Percentiles rank a stretch among this genome's conserved stretches.
phyloP scores from a whole-genome alignment of 2,113 vertebrate genomes.

The Labeo catla region DNA sequence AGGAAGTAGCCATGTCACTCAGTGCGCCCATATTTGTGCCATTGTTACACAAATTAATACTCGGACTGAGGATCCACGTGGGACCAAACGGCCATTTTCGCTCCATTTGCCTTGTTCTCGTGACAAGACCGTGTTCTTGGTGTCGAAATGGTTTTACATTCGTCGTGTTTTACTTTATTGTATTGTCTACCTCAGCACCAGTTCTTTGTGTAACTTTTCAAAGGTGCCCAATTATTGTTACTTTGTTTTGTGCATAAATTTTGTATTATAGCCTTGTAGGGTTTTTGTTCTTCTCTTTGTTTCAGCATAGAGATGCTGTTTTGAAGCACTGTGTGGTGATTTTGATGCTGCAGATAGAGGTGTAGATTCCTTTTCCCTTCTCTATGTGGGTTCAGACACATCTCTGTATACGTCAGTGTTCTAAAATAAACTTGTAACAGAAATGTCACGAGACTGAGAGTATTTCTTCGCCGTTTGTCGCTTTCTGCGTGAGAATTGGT shows the following conservation, averaged over 20 bases:
- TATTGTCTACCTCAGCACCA: slow-evolving; percentile 99
- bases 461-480: slow-evolving; percentile 77
- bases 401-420: slow-evolving; percentile 94
- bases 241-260: slow-evolving; percentile 74
- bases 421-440: slow-evolving; percentile 78
- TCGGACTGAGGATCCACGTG: slow-evolving; percentile 79
- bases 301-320: slow-evolving; percentile 66
- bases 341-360: slow-evolving; percentile 52
- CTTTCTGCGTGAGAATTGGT: slow-evolving; percentile 2
- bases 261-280: slow-evolving; percentile 53
- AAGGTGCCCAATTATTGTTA: slow-evolving; percentile 86
- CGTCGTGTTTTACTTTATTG: slow-evolving; percentile 84
- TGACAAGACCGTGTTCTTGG: slow-evolving; percentile 6
- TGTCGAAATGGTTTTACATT: slow-evolving; percentile 56
- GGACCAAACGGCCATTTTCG: slow-evolving; percentile 72
- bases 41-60: slow-evolving; percentile 46
- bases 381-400: slow-evolving; percentile 89
- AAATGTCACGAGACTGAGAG: slow-evolving; percentile 84
- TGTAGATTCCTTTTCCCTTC: slow-evolving; percentile 57
- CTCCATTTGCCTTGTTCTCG: slow-evolving; percentile 37
- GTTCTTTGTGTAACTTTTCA: slow-evolving; percentile 86
- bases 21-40: slow-evolving; percentile 51
- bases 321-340: slow-evolving; percentile 76
- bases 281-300: slow-evolving; percentile 40
- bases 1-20: slow-evolving; percentile 44